Percentiles rank a stretch among this genome's conserved stretches.
Conservation (phyloP, 2,113 vertebrate genomes). For the Burhinus bistriatus region DNA sequence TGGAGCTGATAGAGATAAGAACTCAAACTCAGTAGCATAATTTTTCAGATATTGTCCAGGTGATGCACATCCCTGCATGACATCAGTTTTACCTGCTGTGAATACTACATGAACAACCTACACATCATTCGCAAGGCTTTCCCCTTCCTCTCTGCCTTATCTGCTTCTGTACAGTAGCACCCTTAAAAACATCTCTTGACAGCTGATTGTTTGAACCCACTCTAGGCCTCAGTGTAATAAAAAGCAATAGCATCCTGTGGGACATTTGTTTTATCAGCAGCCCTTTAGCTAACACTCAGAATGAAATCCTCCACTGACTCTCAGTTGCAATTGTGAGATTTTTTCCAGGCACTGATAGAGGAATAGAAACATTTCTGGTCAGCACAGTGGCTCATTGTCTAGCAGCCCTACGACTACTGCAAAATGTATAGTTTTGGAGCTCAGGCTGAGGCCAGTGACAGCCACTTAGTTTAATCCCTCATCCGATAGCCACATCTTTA, state of each 20-base stretch:
- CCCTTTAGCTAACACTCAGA: constrained; percentile 40
- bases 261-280: constrained; percentile 50
- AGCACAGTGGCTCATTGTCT: background rate
- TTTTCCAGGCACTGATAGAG: background rate
- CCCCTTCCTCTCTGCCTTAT: background rate
- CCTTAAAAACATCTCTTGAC: constrained; percentile 7
- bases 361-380: background rate
- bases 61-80: background rate
- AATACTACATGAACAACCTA: background rate
- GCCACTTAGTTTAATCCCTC: background rate
- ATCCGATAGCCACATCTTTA: background rate
- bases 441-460: background rate
- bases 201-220: constrained; percentile 24
- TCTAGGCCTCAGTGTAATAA: constrained; percentile 27
- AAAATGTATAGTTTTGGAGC: background rate
- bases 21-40: background rate
- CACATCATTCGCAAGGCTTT: background rate
- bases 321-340: background rate
- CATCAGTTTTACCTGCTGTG: background rate
- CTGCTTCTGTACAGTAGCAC: background rate
- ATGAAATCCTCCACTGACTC: constrained; percentile 16
- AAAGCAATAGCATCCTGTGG: constrained; percentile 25
- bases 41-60: background rate
- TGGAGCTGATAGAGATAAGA: background rate
- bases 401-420: background rate